Conservation (phyloP, 2,113 vertebrate species). For the Lagopus leucura region DNA sequence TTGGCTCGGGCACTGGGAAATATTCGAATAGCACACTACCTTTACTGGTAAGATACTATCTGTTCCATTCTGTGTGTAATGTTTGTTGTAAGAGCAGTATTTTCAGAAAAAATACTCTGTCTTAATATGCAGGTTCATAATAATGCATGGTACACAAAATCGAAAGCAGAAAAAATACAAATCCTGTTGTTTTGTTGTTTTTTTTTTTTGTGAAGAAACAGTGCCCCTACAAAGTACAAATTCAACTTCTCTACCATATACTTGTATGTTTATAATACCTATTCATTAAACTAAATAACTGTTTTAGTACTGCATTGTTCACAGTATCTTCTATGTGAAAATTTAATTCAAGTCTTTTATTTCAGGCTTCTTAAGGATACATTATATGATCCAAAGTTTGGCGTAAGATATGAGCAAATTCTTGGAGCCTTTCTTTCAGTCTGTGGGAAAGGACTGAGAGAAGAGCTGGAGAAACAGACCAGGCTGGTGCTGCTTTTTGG, state of each 20-base stretch:
- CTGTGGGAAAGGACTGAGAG: conserved; percentile 87
- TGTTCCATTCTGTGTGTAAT: background rate
- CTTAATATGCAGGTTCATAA: background rate
- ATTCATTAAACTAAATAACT: background rate
- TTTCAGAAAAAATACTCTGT: background rate
- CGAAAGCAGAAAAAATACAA: background rate
- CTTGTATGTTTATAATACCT: background rate
- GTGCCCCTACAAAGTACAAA: background rate
- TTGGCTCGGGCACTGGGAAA: conserved; percentile 91
- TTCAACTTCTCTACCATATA: background rate
- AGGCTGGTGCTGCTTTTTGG: conserved; percentile 90
- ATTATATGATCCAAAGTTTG: conserved; percentile 89
- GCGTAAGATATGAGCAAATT: conserved; percentile 87
- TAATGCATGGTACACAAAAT: background rate
- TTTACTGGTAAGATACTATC: conserved; percentile 89
- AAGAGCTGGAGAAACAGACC: conserved; percentile 91
- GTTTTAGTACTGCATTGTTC: background rate
- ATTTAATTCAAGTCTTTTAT: conserved; percentile 43
- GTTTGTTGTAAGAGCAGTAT: background rate
- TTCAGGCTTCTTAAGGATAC: conserved; percentile 94
- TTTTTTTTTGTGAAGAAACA: background rate
- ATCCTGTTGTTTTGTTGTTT: background rate
- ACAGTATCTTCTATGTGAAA: background rate
- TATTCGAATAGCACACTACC: conserved; percentile 90
- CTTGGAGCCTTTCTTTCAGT: conserved; percentile 92